Evolutionary conservation across 1,140 invertebrate species (phyloP), one percentile per base, ranked within the genome.

Genomic region (Drosophila murphyi): DNA sequence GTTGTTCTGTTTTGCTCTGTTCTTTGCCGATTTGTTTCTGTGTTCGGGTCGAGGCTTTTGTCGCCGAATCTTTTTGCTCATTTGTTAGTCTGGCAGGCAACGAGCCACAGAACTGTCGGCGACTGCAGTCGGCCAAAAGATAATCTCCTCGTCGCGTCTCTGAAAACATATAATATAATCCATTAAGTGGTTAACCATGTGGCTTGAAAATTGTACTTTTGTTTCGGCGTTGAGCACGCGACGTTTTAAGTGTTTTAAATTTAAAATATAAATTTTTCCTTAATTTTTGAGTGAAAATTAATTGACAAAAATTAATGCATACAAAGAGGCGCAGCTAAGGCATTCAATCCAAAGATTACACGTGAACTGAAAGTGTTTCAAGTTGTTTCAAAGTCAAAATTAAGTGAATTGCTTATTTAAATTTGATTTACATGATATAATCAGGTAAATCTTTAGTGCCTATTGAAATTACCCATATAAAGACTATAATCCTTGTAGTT

Each of bases 21-120:
- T 51, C 52, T 47, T 31, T 62, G 70, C 48, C 43, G 59, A 64
- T 54, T 76, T 62, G 67, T 70, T 78, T 80, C 59, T 62, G 71
- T 57, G 64, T 70, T 12, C 48, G 20, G 55, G 28, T 31, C 20
- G 57, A 31, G 69, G 69, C 61, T 76, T 59, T 59, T 60, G 69
- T 72, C 55, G 37, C 69, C 43, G 56, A 60, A 60, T 71, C 68
- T 65, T 59, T 47, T 28, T 12, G 45, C 60, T 75, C 68, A 72
- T 50, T 72, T 60, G 65, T 86, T 80, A 86, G 82, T 86, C 82
- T 83, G 61, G 59, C 70, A 55, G 68, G 48, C 65, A 72, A 74
- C 78, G 78, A 55, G 64, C 74, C 67, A 72, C 67, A 56, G 78
- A 61, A 62, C 75, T 81, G 68, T 72, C 73, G 65, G 73, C 59